A percentile compares a stretch with the other conserved stretches of the same genome.
phyloP scores from a whole-genome alignment of 1,140 invertebrate species.

The Drosophila funebris region DNA sequence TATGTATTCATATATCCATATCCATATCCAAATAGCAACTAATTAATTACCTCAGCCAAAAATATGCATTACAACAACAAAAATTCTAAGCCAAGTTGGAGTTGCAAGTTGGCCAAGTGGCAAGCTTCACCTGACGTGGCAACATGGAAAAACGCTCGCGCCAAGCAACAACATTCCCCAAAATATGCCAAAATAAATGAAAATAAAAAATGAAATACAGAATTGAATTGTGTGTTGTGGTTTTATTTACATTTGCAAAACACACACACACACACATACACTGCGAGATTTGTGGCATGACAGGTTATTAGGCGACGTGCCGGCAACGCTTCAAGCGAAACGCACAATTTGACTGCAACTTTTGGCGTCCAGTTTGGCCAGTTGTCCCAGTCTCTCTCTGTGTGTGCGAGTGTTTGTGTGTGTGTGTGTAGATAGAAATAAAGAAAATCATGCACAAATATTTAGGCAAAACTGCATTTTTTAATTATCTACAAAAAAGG shows the following conservation, averaged over 20 bases:
- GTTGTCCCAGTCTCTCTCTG: conserved; percentile 46
- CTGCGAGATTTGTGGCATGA: conserved; percentile 74
- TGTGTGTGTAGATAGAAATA: conserved; percentile 21
- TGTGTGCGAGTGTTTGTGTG: not conserved
- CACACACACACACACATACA: conserved; percentile 19
- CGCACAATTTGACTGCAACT: conserved; percentile 69
- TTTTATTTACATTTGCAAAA: conserved; percentile 77
- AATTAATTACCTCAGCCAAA: conserved; percentile 74
- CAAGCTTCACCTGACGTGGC: conserved; percentile 68
- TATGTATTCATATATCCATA: conserved; percentile 24
- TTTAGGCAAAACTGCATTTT: conserved; percentile 50
- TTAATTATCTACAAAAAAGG: conserved; percentile 44
- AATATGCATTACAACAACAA: conserved; percentile 25
- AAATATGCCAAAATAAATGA: conserved; percentile 16
- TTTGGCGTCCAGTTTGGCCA: conserved; percentile 58
- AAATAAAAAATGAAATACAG: conserved; percentile 45
- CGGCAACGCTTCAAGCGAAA: conserved; percentile 60
- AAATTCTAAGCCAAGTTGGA: conserved; percentile 65
- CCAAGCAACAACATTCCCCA: conserved; percentile 71
- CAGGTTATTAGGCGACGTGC: conserved; percentile 75
- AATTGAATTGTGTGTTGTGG: conserved; percentile 61
- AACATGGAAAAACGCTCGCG: conserved; percentile 75
- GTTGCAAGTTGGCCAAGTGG: conserved; percentile 48
- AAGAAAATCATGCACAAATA: conserved; percentile 40
- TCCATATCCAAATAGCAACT: conserved; percentile 59